Evolutionary conservation across 2,113 vertebrate species (phyloP).

Genomic region (Heteronetta atricapilla): DNA sequence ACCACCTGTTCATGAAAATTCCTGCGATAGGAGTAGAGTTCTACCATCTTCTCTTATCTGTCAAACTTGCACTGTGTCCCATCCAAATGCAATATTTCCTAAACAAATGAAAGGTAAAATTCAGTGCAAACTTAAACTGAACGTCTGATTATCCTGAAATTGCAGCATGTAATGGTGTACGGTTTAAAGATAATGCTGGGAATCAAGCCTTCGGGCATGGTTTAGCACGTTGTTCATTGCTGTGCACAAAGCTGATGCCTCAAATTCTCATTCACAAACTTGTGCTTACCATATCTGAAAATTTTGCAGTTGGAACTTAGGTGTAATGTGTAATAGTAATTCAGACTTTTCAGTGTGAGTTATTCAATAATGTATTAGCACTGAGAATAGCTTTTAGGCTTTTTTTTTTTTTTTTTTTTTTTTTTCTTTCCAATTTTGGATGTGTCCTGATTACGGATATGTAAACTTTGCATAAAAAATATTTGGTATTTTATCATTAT

Average conservation of each 20-base stretch:
- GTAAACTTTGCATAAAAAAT: background rate
- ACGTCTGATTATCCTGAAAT: background rate
- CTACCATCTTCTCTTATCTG: background rate
- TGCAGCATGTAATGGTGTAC: background rate
- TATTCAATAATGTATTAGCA: conserved; percentile 29
- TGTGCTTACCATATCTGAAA: background rate
- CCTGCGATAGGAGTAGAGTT: background rate
- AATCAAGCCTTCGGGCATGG: background rate
- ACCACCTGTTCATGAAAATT: background rate
- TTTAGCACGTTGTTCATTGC: background rate
- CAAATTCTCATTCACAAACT: conserved; percentile 49
- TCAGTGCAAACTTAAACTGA: background rate
- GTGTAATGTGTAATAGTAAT: conserved; percentile 37
- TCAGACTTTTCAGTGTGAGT: conserved; percentile 35
- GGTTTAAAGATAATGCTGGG: background rate
- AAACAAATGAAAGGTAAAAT: background rate
- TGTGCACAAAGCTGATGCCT: conserved; percentile 36
- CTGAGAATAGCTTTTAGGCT: background rate
- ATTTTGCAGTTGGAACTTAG: conserved; percentile 40
- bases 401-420: background rate
- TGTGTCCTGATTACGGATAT: background rate
- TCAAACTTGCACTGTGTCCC: background rate
- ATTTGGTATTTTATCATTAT: background rate
- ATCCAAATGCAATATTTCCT: background rate
- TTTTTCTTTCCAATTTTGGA: background rate